Base-by-base conservation (phyloP, 2,113 vertebrate genomes). In the Anser cygnoides region DNA sequence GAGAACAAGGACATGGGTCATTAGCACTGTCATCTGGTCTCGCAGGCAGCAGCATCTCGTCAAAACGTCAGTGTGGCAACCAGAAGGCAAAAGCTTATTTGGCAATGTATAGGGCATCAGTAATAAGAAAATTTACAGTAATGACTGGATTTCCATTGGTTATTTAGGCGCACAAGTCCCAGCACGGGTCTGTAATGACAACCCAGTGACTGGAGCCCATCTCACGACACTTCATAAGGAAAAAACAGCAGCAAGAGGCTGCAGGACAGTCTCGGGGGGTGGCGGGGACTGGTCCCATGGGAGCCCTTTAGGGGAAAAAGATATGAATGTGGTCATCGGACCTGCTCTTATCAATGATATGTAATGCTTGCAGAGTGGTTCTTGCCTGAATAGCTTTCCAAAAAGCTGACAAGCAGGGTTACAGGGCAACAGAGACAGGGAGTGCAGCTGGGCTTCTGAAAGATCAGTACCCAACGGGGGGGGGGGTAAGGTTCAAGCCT, bases 21-120 rank as follows among this genome's bases (percentile, higher is more conserved):
- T 94, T 92, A 94, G 59, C 62, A 35, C 72, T 88, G 92, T 96
- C 79, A 52, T 91, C 62, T 92, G 89, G 76, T 90, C 71, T 95
- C 91, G 35, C 33, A 70, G 74, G 84, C 88, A 79, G 62, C 86
- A 91, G 39, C 0, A 0, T 41, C 70, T 62, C 70, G 37, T 89
- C 23, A 94, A 80, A 83, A 67, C 15, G 25, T 84, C 70, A 59
- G 19, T 80, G 89, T 86, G 65, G 37, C 73, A 78, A 58, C 58
- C 58, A 73, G 35, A 68, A 95, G 54, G 44, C 37, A 87, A 50
- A 81, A 76, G 84, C 66, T 89, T 79, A 9, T 78, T 92, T 95
- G 70, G 39, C 50, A 73, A 62, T 3, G 35, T 41, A 29, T 12
- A 50, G 62, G 70, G 39, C 33, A 33, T 4, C 49, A 54, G 14